These are phyloP conservation scores for Dryobotodes eremita DNA, from an alignment of 2,888 invertebrate genomes.

Conservation along the genomic window DNA sequence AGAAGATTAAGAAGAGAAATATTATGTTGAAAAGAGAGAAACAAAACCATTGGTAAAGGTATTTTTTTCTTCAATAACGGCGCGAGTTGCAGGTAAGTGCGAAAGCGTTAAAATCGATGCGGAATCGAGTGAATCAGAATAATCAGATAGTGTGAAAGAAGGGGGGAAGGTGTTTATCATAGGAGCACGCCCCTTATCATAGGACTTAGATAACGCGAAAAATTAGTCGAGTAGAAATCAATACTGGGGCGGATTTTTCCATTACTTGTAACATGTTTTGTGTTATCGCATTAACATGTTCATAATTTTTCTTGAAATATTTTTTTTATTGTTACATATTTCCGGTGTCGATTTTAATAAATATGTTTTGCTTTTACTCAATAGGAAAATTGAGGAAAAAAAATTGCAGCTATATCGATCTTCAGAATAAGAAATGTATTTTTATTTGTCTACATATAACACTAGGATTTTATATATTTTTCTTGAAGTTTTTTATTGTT, in stretches of 20 bases:
- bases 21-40: neutral
- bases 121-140: slow-evolving; percentile 70
- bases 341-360: neutral
- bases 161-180: slow-evolving; percentile 83
- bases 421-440: neutral
- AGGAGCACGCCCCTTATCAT: slow-evolving; percentile 82
- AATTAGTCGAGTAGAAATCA: slow-evolving; percentile 86
- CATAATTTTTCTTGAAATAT: slow-evolving; percentile 14
- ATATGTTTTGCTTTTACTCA: neutral
- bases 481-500: slow-evolving; percentile 20
- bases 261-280: slow-evolving; percentile 61
- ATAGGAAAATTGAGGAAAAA: neutral
- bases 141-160: slow-evolving; percentile 78
- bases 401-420: neutral
- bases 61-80: slow-evolving; percentile 6
- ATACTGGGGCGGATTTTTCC: slow-evolving; percentile 80
- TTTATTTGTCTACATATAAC: neutral
- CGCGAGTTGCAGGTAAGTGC: slow-evolving; percentile 30
- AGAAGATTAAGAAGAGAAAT: neutral
- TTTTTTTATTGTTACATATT: neutral
- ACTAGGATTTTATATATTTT: slow-evolving; percentile 25
- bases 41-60: neutral
- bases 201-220: slow-evolving; percentile 83
- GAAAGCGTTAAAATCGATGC: slow-evolving; percentile 65
- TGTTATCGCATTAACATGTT: slow-evolving; percentile 30